Base-by-base conservation (phyloP, 2,113 vertebrate genomes). In the Sprattus sprattus region DNA sequence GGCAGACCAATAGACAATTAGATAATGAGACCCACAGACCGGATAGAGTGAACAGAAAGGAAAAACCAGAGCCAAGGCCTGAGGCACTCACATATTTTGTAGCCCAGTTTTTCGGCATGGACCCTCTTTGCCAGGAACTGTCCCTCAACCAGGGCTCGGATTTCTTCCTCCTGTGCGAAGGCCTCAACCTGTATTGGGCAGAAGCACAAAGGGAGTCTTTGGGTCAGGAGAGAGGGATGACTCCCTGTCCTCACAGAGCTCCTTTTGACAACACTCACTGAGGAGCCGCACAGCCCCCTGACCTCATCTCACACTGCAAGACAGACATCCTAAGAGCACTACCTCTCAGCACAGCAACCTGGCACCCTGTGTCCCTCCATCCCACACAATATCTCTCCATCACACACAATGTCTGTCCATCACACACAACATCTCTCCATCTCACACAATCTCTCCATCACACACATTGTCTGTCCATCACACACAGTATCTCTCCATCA, bases 61-160 rank as follows among this genome's bases (percentile, higher is more conserved):
- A 15, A 13, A 78, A 16, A 32, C 64, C 64, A 28, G 10, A 64
- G 82, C 16, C n/a, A 57, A 1, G 67, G 82, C 25, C 46, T 10
- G 49, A 83, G 82, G 82, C 83, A 96, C 97, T 97, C 93, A 99
- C 98, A 86, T 93, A 97, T 94, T 93, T 91, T 94, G 88, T 98
- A 98, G 7, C 98, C 98, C 87, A 99, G 95, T n/a, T 92, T 92
- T 93, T 99, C 97, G 13, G 98, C 97, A 10, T 99, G 97, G 82
- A 98, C 93, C 89, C 97, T 95, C 91, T 97, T 97, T 88, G 97
- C 96, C 96, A 99, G 93, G 90, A 99, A 98, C 93, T 99, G 98
- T 86, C 98, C 97, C 93, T 99, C 98, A 0, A 99, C 93, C 91
- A 99, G 49, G 0, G 98, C 97, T 82, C 97, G 95, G 49, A 99